Evolutionary conservation across 2,113 vertebrate genomes (phyloP), one percentile per base, ranked within the genome.

Genomic region (Mustela nigripes): DNA sequence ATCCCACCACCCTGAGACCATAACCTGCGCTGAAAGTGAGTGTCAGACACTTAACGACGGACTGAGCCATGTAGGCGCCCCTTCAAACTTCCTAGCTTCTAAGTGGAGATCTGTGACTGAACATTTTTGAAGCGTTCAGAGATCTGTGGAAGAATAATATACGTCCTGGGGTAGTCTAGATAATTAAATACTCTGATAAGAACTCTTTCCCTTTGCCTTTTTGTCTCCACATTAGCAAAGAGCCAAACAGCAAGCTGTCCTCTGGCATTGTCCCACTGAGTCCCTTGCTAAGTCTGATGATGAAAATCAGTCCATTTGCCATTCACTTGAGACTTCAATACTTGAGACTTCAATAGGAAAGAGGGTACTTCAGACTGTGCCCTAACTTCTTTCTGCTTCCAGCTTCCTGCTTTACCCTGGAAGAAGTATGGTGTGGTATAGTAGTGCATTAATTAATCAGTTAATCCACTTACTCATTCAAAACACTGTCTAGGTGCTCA

Each of bases 201-300:
- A 95, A 62, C n/a, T 74, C 10, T 89, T 89, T 10, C 22, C 60
- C 42, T 62, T 90, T 62, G 45, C 16, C 14, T 79, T 2, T 74
- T 87, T 63, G 33, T 92, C 5, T 94, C 83, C 65, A 92, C 36
- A 67, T 95, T 24, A 96, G 19, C 39, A 11, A 81, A 74, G 48
- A 81, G 71, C 6, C 73, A 78, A 31, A 76, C 26, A n/a, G 53
- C 4, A 36, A 73, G 4, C 14, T 9, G 4, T 36, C 31, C 42
- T 95, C 33, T 39, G 2, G 21, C 71, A 15, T 71, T 94, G 67
- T 2, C 36, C 4, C 7, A 33, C 9, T 2, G 6, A 67, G n/a
- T 63, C 5, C 21, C 11, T 89, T 95, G 48, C 31, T 82, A 85
- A 58, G 28, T 58, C 56, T 28, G 19, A 36, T 31, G 12, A 26